Conservation (phyloP, 2,113 vertebrate genomes). For the Talpa occidentalis region DNA sequence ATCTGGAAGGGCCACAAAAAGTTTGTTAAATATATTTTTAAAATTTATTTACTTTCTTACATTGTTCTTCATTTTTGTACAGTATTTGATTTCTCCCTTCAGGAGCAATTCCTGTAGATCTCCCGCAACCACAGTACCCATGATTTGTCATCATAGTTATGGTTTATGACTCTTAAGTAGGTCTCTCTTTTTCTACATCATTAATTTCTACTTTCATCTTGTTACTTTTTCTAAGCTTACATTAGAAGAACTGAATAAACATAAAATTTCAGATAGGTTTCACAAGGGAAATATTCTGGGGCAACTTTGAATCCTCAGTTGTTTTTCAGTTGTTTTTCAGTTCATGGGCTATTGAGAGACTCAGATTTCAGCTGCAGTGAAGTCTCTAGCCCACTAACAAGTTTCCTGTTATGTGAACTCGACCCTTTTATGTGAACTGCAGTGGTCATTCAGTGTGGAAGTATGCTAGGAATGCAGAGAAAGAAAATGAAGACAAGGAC, state of each 20-base stretch:
- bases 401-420: background rate
- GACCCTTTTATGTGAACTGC: background rate
- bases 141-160: too few relatives aligned
- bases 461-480: background rate
- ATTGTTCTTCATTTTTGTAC: too few relatives aligned
- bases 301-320: background rate
- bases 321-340: background rate
- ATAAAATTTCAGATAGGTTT: background rate
- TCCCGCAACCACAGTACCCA: too few relatives aligned
- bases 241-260: background rate
- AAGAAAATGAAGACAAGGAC: background rate
- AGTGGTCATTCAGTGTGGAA: background rate
- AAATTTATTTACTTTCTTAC: background rate
- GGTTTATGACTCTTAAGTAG: too few relatives aligned
- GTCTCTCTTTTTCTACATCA: too few relatives aligned
- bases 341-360: background rate
- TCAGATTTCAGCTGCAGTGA: background rate
- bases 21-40: too few relatives aligned
- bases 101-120: too few relatives aligned
- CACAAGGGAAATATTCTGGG: background rate
- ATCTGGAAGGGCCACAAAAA: too few relatives aligned
- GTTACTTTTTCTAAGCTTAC: background rate
- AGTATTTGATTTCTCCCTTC: too few relatives aligned
- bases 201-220: too few relatives aligned
- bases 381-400: background rate